Percentiles rank a stretch among this genome's conserved stretches.
Conservation (phyloP, 2,888 invertebrate species). For the Drosophila setosimentum region DNA sequence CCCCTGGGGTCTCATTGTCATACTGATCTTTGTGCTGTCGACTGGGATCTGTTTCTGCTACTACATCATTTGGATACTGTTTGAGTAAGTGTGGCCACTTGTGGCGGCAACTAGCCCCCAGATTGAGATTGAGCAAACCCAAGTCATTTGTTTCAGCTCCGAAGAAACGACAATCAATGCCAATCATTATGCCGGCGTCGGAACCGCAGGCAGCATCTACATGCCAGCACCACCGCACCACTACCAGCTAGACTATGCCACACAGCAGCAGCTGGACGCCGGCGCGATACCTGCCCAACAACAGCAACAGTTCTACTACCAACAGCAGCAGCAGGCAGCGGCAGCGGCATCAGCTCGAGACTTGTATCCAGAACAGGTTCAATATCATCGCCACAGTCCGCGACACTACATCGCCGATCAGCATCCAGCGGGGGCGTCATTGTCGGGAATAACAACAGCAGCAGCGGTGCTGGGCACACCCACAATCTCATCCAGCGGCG, state of each 20-base stretch:
- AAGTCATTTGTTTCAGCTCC: slow-evolving; percentile 84
- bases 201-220: slow-evolving; percentile 70
- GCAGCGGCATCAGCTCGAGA: slow-evolving; percentile 63
- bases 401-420: slow-evolving; percentile 83
- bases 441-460: slow-evolving; percentile 7
- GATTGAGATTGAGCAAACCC: slow-evolving; percentile 80
- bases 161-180: slow-evolving; percentile 85
- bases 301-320: slow-evolving; percentile 55
- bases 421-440: slow-evolving; percentile 69
- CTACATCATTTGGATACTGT: slow-evolving; percentile 96
- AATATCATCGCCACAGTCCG: slow-evolving; percentile 84
- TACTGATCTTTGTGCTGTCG: slow-evolving; percentile 92
- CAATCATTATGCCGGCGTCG: slow-evolving; percentile 64
- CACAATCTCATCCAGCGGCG: slow-evolving; percentile 62
- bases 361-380: slow-evolving; percentile 81
- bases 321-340: slow-evolving; percentile 63
- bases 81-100: slow-evolving; percentile 90
- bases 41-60: slow-evolving; percentile 95
- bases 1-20: slow-evolving; percentile 92
- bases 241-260: slow-evolving; percentile 71
- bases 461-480: slow-evolving; percentile 66
- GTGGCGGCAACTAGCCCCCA: slow-evolving; percentile 14
- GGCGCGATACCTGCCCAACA: slow-evolving; percentile 71
- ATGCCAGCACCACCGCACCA: slow-evolving; percentile 73
- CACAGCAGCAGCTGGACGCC: slow-evolving; percentile 64